Conservation (phyloP, 1,140 invertebrate genomes). For the Macrobrachium nipponense region DNA sequence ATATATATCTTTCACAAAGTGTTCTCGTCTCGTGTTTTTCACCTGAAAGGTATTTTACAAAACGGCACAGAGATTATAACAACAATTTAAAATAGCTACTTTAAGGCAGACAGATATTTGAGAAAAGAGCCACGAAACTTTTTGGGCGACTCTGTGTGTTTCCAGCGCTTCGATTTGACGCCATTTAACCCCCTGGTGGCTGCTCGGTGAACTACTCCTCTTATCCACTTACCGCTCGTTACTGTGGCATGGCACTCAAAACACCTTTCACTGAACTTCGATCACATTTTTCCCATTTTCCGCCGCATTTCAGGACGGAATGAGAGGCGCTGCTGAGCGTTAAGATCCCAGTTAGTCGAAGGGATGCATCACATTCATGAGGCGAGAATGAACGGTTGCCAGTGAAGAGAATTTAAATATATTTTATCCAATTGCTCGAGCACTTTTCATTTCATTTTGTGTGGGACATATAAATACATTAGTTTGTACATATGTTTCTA, state of each 20-base stretch:
- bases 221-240: constrained; percentile 55
- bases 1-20: not conserved
- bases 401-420: not conserved
- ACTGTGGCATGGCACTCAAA: constrained; percentile 39
- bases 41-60: no score
- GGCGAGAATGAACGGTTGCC: not conserved
- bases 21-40: not conserved
- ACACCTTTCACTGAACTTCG: constrained; percentile 49
- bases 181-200: constrained; percentile 54
- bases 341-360: not conserved
- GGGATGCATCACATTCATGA: not conserved
- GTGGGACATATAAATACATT: not conserved
- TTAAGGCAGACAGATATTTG: not conserved
- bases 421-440: no score
- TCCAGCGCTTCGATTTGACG: constrained; percentile 35
- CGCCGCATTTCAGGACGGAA: not conserved
- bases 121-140: constrained; percentile 1
- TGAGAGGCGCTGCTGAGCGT: not conserved
- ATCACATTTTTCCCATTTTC: not conserved
- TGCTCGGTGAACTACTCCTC: constrained; percentile 50
- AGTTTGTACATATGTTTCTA: no score
- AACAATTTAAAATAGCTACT: not conserved
- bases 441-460: no score
- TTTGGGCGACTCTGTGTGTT: not conserved
- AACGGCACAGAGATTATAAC: no score